Base-by-base conservation (phyloP, 2,888 invertebrate genomes). In the Stenchaetothrips biformis region DNA sequence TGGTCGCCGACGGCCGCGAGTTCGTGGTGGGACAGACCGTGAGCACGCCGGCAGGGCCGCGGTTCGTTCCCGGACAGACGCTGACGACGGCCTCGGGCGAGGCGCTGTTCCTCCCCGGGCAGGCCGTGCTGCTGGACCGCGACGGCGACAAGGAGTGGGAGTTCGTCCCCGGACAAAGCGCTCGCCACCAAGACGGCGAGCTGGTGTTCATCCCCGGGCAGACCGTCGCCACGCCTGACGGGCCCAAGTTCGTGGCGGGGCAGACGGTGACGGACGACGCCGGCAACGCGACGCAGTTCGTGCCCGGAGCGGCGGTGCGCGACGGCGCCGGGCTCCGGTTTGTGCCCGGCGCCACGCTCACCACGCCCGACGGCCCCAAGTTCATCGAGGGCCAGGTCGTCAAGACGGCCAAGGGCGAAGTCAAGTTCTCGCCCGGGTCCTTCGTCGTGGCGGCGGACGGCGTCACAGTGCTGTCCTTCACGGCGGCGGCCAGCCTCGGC, bases 101-200 rank as follows among this genome's bases (percentile, higher is more conserved):
- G 84, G 92, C 92, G 2, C 90, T 89, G 83, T 92, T 92, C 85
- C 88, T 92, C 74, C 90, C 92, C 0, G 92, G 92, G 2, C 91
- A 92, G 85, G 90, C 90, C 80, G 81, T 84, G 18, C 85, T 86
- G 78, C 89, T 90, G 82, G 89, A 90, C 84, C 88, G 87, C 82
- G 89, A 89, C 80, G 89, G 89, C 79, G 89, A 89, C 79, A 90
- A 92, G 0, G 89, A 92, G 82, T 94, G 90, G 84, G 92, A 93
- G 85, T 94, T 94, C 85, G 92, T 94, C n/a, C 92, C 93, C 4
- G 94, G 94, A 7, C 93, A 93, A 87, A 91, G 90, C 82, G 91
- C 93, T 84, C 92, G 93, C 0, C 91, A 92, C 84, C 91, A 92
- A 0, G 89, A 90, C 84, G 89, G 88, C 79, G 92, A 91, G 7